Conservation (phyloP, 2,888 invertebrate species). For the Xestoiulus laeticollis region DNA sequence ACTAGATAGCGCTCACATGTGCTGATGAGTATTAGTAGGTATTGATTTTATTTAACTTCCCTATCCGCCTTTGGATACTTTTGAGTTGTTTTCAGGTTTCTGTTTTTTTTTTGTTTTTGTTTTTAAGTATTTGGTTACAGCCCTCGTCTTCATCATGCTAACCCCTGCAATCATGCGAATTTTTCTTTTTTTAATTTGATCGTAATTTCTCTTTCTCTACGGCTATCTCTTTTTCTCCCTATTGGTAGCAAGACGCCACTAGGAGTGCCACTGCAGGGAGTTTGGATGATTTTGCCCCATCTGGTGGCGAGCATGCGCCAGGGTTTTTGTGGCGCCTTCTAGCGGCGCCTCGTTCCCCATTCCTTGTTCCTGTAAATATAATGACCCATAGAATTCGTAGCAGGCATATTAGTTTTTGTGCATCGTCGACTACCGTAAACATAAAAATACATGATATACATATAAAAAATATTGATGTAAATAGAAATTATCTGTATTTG, state of each 20-base stretch:
- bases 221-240: conserved; percentile 14
- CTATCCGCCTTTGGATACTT: background rate
- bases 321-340: background rate
- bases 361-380: background rate
- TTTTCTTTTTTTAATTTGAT: background rate
- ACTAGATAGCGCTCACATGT: background rate
- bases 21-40: background rate
- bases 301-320: background rate
- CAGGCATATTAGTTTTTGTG: conserved; percentile 4
- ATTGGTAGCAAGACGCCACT: background rate
- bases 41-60: conserved; percentile 2
- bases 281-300: background rate
- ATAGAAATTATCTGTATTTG: conserved; percentile 40
- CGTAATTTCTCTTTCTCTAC: background rate
- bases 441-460: conserved; percentile 1
- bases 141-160: background rate
- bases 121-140: background rate
- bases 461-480: conserved; percentile 40
- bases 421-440: conserved; percentile 19
- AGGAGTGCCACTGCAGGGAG: background rate
- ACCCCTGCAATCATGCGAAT: background rate
- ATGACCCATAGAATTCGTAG: background rate
- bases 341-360: background rate
- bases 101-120: background rate
- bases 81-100: background rate